Evolutionary conservation across 1,140 invertebrate species (phyloP).

Genomic region (Paraescarpia echinospica): DNA sequence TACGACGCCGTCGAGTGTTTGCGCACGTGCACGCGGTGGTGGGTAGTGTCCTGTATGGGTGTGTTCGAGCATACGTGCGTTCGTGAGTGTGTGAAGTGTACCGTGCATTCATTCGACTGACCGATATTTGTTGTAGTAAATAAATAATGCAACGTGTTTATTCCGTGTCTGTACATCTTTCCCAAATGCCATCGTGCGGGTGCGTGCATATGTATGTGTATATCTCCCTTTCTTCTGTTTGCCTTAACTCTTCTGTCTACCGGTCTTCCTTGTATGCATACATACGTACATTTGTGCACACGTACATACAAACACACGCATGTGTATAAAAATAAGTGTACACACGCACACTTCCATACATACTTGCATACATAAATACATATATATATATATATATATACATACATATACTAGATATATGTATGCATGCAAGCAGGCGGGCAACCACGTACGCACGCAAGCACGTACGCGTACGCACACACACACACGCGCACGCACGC

Average conservation of each 20-base stretch:
- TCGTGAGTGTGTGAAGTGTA: background rate
- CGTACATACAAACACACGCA: background rate
- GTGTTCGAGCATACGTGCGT: background rate
- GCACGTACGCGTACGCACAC: background rate
- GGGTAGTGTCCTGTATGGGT: background rate
- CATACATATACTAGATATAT: background rate
- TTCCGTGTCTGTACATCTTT: too few species aligned
- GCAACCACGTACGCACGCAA: too few species aligned
- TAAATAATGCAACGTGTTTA: too few species aligned
- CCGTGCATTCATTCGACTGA: too few species aligned
- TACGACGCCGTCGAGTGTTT: background rate
- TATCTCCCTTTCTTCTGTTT: too few species aligned
- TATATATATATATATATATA: background rate
- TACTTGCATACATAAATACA: background rate
- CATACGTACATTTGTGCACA: background rate
- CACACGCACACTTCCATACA: too few species aligned
- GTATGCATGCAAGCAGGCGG: background rate
- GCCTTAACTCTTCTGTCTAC: too few species aligned
- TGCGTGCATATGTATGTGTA: too few species aligned
- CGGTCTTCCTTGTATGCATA: background rate
- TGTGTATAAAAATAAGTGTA: background rate
- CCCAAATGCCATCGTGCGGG: too few species aligned
- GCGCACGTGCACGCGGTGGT: background rate
- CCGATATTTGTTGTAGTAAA: too few species aligned
- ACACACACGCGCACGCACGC: conserved; percentile 7